These are phyloP conservation scores for Aricia artaxerxes DNA, from an alignment of 2,888 invertebrate genomes.

Conservation along the genomic window DNA sequence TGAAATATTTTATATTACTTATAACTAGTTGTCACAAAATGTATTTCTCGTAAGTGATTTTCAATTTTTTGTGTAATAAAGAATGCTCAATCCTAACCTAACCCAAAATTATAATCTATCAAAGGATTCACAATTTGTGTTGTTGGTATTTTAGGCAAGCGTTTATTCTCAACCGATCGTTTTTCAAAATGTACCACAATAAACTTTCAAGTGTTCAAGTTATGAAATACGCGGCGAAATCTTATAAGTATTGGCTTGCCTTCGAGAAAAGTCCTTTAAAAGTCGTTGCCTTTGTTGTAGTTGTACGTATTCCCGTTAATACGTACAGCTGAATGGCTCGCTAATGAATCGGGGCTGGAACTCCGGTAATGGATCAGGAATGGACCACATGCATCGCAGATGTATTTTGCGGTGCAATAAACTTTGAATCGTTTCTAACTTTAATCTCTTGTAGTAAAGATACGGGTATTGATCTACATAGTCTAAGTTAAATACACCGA, in stretches of 20 bases:
- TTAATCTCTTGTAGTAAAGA: background rate
- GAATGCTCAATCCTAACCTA: no score
- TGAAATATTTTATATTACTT: no score
- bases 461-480: background rate
- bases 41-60: no score
- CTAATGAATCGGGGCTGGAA: conserved; percentile 66
- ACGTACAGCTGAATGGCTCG: conserved; percentile 60
- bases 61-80: no score
- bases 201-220: background rate
- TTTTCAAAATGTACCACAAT: background rate
- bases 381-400: background rate
- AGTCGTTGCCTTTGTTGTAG: conserved; percentile 18
- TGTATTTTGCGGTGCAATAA: conserved; percentile 24
- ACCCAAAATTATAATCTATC: no score
- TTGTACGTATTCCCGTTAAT: conserved; percentile 26
- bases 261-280: conserved; percentile 19
- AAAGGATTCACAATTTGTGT: no score
- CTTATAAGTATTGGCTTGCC: conserved; percentile 25
- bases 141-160: background rate
- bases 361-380: conserved; percentile 57
- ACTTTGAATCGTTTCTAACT: conserved; percentile 3
- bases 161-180: background rate
- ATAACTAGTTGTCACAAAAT: no score
- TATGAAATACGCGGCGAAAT: conserved; percentile 11
- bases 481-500: background rate